Evolutionary conservation across 2,113 vertebrate genomes (phyloP), one percentile per base, ranked within the genome.

Genomic region (Varanus komodoensis): DNA sequence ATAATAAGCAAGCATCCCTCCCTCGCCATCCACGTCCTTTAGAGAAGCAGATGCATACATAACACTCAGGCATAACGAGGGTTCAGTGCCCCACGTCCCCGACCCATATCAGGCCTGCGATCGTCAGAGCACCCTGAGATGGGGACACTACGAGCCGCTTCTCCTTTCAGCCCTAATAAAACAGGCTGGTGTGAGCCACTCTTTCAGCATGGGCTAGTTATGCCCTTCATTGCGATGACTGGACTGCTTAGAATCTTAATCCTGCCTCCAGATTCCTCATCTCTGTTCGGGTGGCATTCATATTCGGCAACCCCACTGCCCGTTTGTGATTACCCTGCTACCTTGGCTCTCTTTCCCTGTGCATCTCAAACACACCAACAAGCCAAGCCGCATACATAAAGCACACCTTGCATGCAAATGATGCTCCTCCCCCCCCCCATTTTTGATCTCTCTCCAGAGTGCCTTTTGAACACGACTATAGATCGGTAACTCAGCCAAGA

Each of bases 371-470:
- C n/a, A 27, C 73, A 71, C 68, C 8, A n/a, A 86, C 15, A 77
- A 27, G 38, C 38, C 38, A 44, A 38, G 54, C 86, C 25, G 17
- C 74, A 57, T 84, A 57, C n/a, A 32, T 67, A 54, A 92, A 91
- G 67, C 29, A 25, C 23, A 50, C 6, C 21, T 4, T 34, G 81
- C 91, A 85, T 87, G 89, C 86, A 85, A 90, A 92, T 54, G 38
- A 88, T 80, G 81, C 44, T 85, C n/a, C n/a, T n/a, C 25, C 84
- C 87, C 14, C 14, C 38, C 32, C 4, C 15, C 61, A 3, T 89
- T 84, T 61, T 90, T 75, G 92, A 94, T 93, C 79, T 88, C 74
- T 44, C 88, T 92, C 92, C 89, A 92, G 92, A 89, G 93, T 86
- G 27, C 75, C 3, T 91, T 92, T 87, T 68, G 80, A 80, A 89